Evolutionary conservation across 2,888 invertebrate species (phyloP).

Genomic region (Boloria euphrosyne): DNA sequence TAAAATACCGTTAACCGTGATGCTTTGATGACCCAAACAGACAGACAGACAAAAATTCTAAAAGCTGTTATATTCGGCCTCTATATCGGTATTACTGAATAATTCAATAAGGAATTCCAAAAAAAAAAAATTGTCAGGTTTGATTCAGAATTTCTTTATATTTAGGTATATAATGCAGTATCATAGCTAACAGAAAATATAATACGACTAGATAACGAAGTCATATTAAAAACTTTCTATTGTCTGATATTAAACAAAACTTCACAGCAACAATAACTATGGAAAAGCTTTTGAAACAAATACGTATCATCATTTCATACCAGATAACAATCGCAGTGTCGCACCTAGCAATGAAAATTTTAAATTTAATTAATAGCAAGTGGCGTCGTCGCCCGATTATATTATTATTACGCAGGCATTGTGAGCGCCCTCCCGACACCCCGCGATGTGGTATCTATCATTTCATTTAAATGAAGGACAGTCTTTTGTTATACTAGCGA

Average conservation of each 20-base stretch:
- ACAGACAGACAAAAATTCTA: no score
- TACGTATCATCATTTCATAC: constrained; percentile 38
- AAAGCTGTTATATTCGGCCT: no score
- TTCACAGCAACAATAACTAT: constrained; percentile 28
- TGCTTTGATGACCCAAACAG: no score
- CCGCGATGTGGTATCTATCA: constrained; percentile 11
- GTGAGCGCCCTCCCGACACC: constrained; percentile 53
- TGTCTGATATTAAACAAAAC: constrained; percentile 12
- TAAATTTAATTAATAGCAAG: constrained; percentile 80
- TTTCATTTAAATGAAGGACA: neutral
- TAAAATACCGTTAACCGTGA: no score
- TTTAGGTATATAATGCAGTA: no score
- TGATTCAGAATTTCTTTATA: no score
- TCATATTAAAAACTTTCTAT: constrained; percentile 5
- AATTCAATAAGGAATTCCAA: no score
- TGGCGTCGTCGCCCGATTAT: constrained; percentile 75
- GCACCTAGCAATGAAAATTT: constrained; percentile 70
- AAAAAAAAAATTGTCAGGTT: no score
- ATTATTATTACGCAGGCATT: constrained; percentile 75
- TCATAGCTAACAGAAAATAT: no score
- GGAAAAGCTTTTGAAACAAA: constrained; percentile 40
- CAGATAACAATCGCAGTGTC: constrained; percentile 42
- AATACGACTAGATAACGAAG: constrained; percentile 6
- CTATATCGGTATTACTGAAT: no score
- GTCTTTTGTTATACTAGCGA: neutral